These are phyloP conservation scores for Elaphurus davidianus DNA, from an alignment of 2,113 vertebrate species.

Conservation along the genomic window DNA sequence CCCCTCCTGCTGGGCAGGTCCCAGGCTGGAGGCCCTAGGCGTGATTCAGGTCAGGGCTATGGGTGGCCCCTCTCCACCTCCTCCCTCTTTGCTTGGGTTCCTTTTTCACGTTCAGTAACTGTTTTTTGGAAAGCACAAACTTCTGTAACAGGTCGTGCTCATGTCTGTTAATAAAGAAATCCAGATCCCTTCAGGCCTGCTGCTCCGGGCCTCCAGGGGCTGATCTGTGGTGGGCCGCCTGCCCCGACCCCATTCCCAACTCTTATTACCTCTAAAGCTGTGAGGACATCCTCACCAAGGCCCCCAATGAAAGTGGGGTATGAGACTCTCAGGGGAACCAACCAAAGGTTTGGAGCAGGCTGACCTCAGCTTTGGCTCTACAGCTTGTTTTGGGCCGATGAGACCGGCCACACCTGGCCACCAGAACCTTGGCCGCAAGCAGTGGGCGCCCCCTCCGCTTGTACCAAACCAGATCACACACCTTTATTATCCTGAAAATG, in stretches of 20 bases:
- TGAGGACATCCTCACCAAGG: neutral
- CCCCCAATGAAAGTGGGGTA: neutral
- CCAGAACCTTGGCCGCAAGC: conserved; percentile 15
- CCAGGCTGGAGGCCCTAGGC: conserved; percentile 71
- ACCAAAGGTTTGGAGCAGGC: neutral
- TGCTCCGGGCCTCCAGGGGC: conserved; percentile 59
- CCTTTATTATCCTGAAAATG: conserved; percentile 87
- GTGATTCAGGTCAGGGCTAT: conserved; percentile 50
- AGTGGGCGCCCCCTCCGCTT: conserved; percentile 55
- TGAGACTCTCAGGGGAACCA: neutral
- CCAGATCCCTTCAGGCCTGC: conserved; percentile 73
- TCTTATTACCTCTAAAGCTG: neutral
- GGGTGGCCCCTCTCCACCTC: conserved; percentile 36
- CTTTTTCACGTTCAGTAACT: conserved; percentile 79
- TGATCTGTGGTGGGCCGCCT: conserved; percentile 26
- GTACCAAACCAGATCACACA: conserved; percentile 84
- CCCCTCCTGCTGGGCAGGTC: conserved; percentile 76
- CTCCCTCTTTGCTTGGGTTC: conserved; percentile 75
- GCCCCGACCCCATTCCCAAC: neutral
- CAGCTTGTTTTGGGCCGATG: neutral
- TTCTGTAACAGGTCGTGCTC: conserved; percentile 89
- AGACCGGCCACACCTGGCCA: neutral
- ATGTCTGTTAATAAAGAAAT: conserved; percentile 92
- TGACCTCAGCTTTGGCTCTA: neutral
- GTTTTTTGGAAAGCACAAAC: conserved; percentile 90